Evolutionary conservation across 2,797 vertebrate species (phyloP).

Genomic region (Pelochelys cantorii): DNA sequence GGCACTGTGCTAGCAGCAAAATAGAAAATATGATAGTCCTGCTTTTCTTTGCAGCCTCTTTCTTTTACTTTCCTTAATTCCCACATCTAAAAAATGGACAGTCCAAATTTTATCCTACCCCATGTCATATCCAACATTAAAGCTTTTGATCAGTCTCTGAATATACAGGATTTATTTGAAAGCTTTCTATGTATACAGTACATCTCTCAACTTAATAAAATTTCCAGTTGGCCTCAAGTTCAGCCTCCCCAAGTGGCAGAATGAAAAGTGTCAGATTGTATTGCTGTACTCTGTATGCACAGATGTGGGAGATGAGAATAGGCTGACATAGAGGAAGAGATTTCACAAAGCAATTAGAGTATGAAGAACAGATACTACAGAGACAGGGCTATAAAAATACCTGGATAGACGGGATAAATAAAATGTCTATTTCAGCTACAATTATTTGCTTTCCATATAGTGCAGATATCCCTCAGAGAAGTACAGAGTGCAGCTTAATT

Average conservation of each 20-base stretch:
- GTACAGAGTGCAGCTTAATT: constrained; percentile 47
- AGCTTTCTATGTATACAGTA: constrained; percentile 9
- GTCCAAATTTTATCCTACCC: constrained; percentile 14
- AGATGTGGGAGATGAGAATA: neutral
- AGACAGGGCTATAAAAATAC: constrained; percentile 34
- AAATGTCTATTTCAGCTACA: constrained; percentile 52
- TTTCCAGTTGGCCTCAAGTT: constrained; percentile 54
- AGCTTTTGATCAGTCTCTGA: constrained; percentile 48
- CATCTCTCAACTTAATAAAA: constrained; percentile 48
- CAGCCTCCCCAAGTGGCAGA: constrained; percentile 65
- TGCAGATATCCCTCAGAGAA: constrained; percentile 31
- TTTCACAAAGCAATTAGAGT: constrained; percentile 24
- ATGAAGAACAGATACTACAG: constrained; percentile 38
- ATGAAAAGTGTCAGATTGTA: constrained; percentile 31
- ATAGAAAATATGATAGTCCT: neutral
- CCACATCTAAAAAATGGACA: rapidly evolving
- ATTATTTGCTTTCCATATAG: constrained; percentile 49
- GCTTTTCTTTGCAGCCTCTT: neutral
- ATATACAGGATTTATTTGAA: constrained; percentile 53
- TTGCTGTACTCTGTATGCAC: neutral
- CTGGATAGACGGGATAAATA: constrained; percentile 44
- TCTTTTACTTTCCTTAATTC: neutral
- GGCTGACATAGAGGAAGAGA: neutral
- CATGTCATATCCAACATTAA: neutral
- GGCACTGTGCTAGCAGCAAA: neutral